These are phyloP conservation scores for Sebastes kiyomatsui DNA, from an alignment of 2,797 vertebrate genomes.

Conservation along the genomic window DNA sequence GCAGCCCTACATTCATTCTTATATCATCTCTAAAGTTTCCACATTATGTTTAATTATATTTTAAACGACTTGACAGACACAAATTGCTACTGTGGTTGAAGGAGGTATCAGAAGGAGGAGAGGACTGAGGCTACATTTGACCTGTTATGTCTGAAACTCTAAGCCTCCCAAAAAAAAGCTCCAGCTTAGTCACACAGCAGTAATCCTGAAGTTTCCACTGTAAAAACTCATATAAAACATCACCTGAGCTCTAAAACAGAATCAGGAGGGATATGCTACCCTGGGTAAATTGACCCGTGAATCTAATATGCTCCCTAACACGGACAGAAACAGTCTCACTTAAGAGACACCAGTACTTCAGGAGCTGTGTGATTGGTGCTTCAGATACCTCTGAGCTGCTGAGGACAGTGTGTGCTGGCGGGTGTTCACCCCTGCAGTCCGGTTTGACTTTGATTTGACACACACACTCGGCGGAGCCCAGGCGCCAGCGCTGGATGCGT, in stretches of 20 bases:
- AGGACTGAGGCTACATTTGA: constrained; percentile 9
- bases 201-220: constrained; percentile 67
- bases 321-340: constrained; percentile 25
- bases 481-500: constrained; percentile 85
- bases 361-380: constrained; percentile 29
- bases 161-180: constrained; percentile 4
- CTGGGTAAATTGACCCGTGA: constrained; percentile 43
- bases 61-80: not conserved
- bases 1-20: not conserved
- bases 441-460: constrained; percentile 88
- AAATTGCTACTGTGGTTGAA: not conserved
- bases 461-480: constrained; percentile 81
- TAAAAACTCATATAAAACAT: constrained; percentile 66
- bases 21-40: not conserved
- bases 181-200: constrained; percentile 26
- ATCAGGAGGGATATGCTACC: constrained; percentile 26
- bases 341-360: constrained; percentile 10
- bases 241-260: constrained; percentile 14
- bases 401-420: constrained; percentile 21
- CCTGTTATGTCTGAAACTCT: constrained; percentile 25
- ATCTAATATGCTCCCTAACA: constrained; percentile 27
- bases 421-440: constrained; percentile 70
- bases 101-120: not conserved
- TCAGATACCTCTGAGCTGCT: constrained; percentile 25
- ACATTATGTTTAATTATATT: not conserved